Percentiles rank a stretch among this genome's conserved stretches.
These are phyloP conservation scores for Caiman crocodilus DNA, from an alignment of 2,797 vertebrate genomes.

Conservation along the genomic window DNA sequence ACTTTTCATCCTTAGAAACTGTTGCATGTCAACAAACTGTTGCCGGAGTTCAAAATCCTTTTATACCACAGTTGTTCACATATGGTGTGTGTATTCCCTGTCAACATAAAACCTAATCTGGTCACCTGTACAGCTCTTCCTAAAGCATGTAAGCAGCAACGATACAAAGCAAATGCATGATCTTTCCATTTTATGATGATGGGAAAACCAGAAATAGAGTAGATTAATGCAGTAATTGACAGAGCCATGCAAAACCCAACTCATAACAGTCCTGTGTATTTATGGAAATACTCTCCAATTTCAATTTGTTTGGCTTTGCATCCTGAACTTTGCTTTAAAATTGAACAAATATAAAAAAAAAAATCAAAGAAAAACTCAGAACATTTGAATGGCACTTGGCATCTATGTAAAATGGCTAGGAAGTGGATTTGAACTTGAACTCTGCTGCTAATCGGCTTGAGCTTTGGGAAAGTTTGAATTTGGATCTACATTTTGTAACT, in stretches of 20 bases:
- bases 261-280: background rate
- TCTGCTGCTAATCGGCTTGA: background rate
- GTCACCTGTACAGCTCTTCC: background rate
- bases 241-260: background rate
- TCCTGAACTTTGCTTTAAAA: background rate
- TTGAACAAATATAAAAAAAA: background rate
- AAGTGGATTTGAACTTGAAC: background rate
- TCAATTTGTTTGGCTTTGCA: background rate
- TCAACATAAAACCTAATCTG: background rate
- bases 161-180: accelerated
- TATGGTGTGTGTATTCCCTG: background rate
- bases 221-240: background rate
- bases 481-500: background rate
- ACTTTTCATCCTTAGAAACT: background rate
- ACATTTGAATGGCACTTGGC: background rate
- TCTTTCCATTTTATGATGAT: background rate
- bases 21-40: background rate
- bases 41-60: background rate
- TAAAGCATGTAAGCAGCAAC: background rate
- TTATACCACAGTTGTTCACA: background rate
- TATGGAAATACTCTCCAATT: background rate
- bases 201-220: background rate
- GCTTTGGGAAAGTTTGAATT: background rate
- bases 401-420: background rate
- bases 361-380: background rate